These are phyloP conservation scores for Imbricaverruca yamaguchii DNA, from an alignment of 2,888 invertebrate genomes.

Conservation along the genomic window DNA sequence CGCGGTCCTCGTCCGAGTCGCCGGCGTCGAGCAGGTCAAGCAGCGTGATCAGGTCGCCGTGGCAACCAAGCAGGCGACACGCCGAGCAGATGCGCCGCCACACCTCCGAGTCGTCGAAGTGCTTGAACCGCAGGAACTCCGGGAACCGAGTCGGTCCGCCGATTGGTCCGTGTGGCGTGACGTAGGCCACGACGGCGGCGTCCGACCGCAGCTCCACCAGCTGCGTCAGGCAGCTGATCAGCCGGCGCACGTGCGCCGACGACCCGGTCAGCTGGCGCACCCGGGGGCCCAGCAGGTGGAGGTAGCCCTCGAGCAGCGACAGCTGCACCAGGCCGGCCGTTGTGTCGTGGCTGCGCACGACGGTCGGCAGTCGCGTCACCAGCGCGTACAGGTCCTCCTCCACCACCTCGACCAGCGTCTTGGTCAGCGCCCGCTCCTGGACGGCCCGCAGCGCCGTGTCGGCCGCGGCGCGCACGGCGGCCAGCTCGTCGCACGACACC, in stretches of 20 bases:
- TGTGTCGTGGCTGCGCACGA: background rate
- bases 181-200: constrained; percentile 68
- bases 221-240: constrained; percentile 59
- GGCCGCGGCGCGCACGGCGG: constrained; percentile 52
- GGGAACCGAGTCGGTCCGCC: constrained; percentile 83
- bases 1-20: constrained; percentile 92
- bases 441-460: constrained; percentile 58
- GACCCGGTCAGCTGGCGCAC: constrained; percentile 5
- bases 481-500: constrained; percentile 57
- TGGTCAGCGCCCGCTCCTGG: constrained; percentile 52
- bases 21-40: constrained; percentile 36
- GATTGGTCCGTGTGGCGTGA: constrained; percentile 91
- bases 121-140: constrained; percentile 73
- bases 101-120: constrained; percentile 65
- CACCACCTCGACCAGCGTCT: constrained; percentile 42
- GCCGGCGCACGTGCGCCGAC: background rate
- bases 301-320: constrained; percentile 10
- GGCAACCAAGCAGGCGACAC: constrained; percentile 52
- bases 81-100: constrained; percentile 41
- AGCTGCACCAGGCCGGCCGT: background rate
- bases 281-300: constrained; percentile 5
- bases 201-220: constrained; percentile 59
- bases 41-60: constrained; percentile 41
- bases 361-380: background rate
- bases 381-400: constrained; percentile 14